phyloP scores from a whole-genome alignment of 2,797 vertebrate species.

The Characodon lateralis region DNA sequence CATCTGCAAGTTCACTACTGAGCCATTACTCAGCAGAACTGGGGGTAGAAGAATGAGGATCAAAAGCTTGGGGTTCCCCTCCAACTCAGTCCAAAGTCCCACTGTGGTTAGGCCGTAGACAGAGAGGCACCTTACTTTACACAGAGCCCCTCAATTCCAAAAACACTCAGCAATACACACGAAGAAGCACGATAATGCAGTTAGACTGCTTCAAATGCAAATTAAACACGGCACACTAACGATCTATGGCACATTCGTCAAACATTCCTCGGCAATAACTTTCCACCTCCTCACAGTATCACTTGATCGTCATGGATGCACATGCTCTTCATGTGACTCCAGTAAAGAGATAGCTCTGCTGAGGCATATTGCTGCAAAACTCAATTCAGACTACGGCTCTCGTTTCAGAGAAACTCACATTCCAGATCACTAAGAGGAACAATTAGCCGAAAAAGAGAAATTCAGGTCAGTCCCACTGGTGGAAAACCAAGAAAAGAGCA shows the following conservation, averaged over 20 bases:
- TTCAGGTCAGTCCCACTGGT: slow-evolving; percentile 50
- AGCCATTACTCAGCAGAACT: slow-evolving; percentile 70
- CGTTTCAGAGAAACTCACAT: slow-evolving; percentile 67
- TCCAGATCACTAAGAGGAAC: slow-evolving; percentile 61
- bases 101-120: slow-evolving; percentile 76
- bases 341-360: slow-evolving; percentile 63
- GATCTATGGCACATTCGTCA: slow-evolving; percentile 51
- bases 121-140: slow-evolving; percentile 78
- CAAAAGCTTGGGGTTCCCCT: slow-evolving; percentile 79
- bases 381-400: slow-evolving; percentile 39
- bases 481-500: slow-evolving; percentile 25
- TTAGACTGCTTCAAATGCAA: slow-evolving; percentile 35
- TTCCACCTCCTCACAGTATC: slow-evolving; percentile 64
- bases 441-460: slow-evolving; percentile 50
- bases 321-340: slow-evolving; percentile 84
- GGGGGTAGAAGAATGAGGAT: slow-evolving; percentile 62
- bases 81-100: slow-evolving; percentile 68
- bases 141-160: slow-evolving; percentile 69
- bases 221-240: slow-evolving; percentile 46
- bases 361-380: slow-evolving; percentile 46
- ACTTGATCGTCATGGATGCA: slow-evolving; percentile 74
- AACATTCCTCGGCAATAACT: slow-evolving; percentile 60
- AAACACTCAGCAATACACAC: slow-evolving; percentile 55
- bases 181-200: slow-evolving; percentile 31
- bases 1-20: slow-evolving; percentile 57